These are phyloP conservation scores for Notoglanidium macrostoma DNA, from an alignment of 2,797 vertebrate species.

Conservation along the genomic window DNA sequence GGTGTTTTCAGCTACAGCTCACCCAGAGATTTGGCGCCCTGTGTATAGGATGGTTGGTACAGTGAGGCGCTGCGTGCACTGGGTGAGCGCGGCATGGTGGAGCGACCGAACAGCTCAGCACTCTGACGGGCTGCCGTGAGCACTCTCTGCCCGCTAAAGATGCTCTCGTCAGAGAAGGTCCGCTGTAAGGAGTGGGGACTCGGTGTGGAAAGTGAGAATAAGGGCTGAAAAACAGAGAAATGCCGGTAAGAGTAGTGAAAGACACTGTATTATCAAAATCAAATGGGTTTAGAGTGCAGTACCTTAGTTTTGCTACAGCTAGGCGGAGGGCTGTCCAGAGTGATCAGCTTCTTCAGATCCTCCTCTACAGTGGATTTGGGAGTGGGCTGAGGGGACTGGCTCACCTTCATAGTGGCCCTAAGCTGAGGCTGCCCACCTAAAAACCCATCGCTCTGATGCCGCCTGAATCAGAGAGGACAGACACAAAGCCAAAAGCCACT, in stretches of 20 bases:
- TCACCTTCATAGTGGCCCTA: constrained; percentile 87
- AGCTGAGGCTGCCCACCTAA: constrained; percentile 88
- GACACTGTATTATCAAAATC: neutral
- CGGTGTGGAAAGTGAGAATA: constrained; percentile 82
- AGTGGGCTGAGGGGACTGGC: constrained; percentile 87
- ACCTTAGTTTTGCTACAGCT: constrained; percentile 88
- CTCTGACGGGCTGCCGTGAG: constrained; percentile 83
- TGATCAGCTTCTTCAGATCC: constrained; percentile 93
- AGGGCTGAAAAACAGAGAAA: constrained; percentile 71
- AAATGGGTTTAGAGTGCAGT: constrained; percentile 19
- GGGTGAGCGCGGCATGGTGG: constrained; percentile 85
- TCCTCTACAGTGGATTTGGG: constrained; percentile 92
- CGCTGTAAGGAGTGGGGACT: constrained; percentile 88
- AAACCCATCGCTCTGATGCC: constrained; percentile 90
- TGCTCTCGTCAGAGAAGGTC: constrained; percentile 95
- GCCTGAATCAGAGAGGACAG: constrained; percentile 67
- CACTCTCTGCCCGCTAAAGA: constrained; percentile 93
- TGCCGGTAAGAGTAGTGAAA: neutral
- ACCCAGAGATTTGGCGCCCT: constrained; percentile 82
- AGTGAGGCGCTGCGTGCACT: constrained; percentile 78
- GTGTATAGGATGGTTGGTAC: constrained; percentile 84
- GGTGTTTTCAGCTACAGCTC: neutral
- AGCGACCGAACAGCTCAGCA: constrained; percentile 91
- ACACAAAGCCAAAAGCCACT: constrained; percentile 12
- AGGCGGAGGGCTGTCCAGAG: constrained; percentile 89